Conservation (phyloP, 1,140 invertebrate genomes). For the Schlechtendalia chinensis region DNA sequence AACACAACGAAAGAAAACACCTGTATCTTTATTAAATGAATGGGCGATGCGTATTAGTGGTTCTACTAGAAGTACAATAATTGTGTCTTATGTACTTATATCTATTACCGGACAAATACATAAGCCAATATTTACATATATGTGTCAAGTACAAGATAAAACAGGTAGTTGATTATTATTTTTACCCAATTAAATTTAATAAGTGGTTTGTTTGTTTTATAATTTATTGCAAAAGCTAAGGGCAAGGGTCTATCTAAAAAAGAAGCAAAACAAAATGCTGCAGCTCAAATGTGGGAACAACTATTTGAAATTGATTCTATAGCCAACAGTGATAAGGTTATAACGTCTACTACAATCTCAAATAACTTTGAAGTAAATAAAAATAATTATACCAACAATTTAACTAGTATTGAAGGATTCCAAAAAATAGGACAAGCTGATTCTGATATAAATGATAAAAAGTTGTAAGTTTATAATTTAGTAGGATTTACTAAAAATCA, state of each 20-base stretch:
- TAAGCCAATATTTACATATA: constrained; percentile 33
- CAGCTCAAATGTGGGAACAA: constrained; percentile 1
- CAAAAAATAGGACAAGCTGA: background rate
- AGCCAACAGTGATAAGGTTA: background rate
- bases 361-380: constrained; percentile 8
- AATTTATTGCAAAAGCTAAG: background rate
- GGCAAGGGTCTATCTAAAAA: constrained; percentile 14
- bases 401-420: background rate
- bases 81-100: background rate
- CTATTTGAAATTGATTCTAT: background rate
- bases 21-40: constrained; percentile 33
- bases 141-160: constrained; percentile 5
- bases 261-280: constrained; percentile 41
- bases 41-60: background rate
- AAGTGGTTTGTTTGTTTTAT: background rate
- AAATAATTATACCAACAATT: background rate
- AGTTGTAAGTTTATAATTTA: background rate
- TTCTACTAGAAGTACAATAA: background rate
- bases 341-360: background rate
- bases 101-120: constrained; percentile 15
- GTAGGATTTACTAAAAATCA: background rate
- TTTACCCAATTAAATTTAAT: background rate
- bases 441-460: background rate
- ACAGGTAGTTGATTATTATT: constrained; percentile 11
- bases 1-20: constrained; percentile 7